Percentiles rank a stretch among this genome's conserved stretches.
Conservation (phyloP, 2,888 invertebrate genomes). For the Rhingia campestris region DNA sequence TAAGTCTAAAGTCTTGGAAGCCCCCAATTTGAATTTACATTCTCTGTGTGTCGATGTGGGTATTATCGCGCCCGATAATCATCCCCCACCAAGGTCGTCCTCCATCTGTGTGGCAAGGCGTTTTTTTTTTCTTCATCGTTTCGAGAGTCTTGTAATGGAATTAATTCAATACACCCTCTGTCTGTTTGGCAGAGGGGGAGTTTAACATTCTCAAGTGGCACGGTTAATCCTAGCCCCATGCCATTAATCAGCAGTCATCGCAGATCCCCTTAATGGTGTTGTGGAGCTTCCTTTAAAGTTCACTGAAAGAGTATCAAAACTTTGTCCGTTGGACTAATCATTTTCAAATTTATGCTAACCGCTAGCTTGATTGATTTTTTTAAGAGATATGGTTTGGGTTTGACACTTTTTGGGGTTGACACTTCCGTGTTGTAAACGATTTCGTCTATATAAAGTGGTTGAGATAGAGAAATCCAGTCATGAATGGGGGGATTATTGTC, state of each 20-base stretch:
- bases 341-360: constrained; percentile 43
- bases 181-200: constrained; percentile 10
- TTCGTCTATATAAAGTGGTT: not conserved
- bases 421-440: constrained; percentile 2
- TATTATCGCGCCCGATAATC: constrained; percentile 3
- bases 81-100: constrained; percentile 6
- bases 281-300: constrained; percentile 6
- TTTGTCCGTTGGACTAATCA: constrained; percentile 13
- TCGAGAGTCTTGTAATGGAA: constrained; percentile 16
- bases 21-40: no score
- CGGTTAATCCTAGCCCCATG: constrained; percentile 21
- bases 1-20: no score
- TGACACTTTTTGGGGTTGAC: not conserved
- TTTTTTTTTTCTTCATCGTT: not conserved
- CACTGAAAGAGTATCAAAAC: constrained; percentile 33
- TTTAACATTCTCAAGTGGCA: constrained; percentile 14
- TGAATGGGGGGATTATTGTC: constrained; percentile 16
- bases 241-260: constrained; percentile 10
- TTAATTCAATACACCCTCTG: constrained; percentile 16
- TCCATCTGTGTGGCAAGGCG: not conserved
- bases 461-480: not conserved
- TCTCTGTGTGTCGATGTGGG: no score
- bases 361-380: not conserved
- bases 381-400: not conserved
- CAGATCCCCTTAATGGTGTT: not conserved